Percentiles rank a stretch among this genome's conserved stretches.
Conservation (phyloP, 2,113 vertebrate species). For the Rhabdornis inornatus region DNA sequence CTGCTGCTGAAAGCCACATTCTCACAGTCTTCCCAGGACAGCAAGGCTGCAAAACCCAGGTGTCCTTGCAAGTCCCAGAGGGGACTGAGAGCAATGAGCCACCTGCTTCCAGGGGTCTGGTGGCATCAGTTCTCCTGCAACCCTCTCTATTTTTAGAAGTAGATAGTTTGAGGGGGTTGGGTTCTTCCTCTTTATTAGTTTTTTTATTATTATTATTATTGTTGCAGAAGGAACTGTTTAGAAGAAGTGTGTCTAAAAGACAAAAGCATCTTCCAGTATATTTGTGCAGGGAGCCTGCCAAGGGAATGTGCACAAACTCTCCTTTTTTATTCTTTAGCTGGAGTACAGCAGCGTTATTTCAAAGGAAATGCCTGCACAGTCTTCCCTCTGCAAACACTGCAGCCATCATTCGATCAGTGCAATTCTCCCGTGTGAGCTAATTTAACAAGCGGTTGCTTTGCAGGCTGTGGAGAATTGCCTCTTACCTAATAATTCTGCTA, state of each 20-base stretch:
- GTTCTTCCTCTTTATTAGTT: background rate
- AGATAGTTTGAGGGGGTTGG: background rate
- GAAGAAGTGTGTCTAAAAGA: background rate
- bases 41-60: background rate
- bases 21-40: background rate
- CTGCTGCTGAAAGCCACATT: background rate
- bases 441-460: conserved; percentile 63
- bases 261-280: background rate
- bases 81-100: background rate
- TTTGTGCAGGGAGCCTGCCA: background rate
- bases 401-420: background rate
- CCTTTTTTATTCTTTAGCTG: background rate
- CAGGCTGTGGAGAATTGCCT: conserved; percentile 64
- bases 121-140: background rate
- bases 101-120: background rate
- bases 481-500: conserved; percentile 64
- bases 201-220: background rate
- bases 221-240: background rate
- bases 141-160: background rate
- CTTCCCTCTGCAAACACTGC: conserved; percentile 27
- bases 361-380: conserved; percentile 10
- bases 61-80: background rate
- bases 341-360: background rate
- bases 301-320: background rate
- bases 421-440: conserved; percentile 51